These are phyloP conservation scores for Psittacula echo DNA, from an alignment of 2,797 vertebrate genomes.

Conservation along the genomic window DNA sequence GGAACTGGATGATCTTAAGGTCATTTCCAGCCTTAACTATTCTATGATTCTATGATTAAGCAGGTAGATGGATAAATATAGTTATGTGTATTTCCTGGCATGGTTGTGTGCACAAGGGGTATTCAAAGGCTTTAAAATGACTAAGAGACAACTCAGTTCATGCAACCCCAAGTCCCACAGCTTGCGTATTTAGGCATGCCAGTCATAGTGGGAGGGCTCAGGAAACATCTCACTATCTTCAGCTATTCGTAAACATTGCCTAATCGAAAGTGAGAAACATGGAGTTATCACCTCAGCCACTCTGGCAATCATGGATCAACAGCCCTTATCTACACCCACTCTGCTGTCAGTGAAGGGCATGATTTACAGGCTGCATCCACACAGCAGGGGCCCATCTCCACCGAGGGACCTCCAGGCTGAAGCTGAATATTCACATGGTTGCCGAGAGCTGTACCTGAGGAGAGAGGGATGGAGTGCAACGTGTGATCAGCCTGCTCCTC, in stretches of 20 bases:
- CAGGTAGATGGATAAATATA: background rate
- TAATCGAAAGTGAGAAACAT: background rate
- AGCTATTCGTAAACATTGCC: background rate
- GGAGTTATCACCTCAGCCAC: background rate
- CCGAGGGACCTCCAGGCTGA: background rate
- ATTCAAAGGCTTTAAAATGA: background rate
- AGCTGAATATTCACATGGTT: background rate
- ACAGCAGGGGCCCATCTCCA: too few relatives aligned
- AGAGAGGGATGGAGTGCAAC: background rate
- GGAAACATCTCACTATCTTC: background rate
- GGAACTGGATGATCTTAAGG: background rate
- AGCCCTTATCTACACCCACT: background rate
- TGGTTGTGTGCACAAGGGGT: background rate
- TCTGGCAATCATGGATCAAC: background rate
- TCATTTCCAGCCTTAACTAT: background rate
- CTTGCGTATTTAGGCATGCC: background rate
- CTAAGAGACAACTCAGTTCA: background rate
- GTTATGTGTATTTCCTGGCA: background rate
- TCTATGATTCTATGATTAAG: background rate
- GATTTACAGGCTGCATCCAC: background rate
- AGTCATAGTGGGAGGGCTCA: background rate
- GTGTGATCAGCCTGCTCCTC: background rate
- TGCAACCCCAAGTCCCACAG: background rate
- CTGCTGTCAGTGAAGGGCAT: background rate
- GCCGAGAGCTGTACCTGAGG: rapidly evolving